Evolutionary conservation across 2,113 vertebrate genomes (phyloP).

Genomic region (Dendrocopos noguchii): DNA sequence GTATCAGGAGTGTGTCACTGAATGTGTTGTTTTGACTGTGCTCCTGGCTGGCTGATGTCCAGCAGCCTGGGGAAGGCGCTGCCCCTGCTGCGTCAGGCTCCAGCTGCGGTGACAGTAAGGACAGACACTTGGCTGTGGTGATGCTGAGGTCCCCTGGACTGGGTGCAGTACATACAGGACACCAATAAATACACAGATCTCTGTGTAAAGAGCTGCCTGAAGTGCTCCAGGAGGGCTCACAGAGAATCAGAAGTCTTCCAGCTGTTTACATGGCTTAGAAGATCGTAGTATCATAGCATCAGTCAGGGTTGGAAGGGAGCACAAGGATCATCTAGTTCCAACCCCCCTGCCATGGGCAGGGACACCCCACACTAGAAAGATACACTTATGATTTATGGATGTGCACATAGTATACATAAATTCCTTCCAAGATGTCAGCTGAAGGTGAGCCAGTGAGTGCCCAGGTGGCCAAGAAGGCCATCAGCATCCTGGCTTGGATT

Average conservation of each 20-base stretch:
- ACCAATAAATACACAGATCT: not conserved
- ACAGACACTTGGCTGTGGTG: not conserved
- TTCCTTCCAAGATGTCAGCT: not conserved
- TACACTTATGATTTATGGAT: fast-evolving
- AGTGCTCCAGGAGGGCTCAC: not conserved
- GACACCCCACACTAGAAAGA: not conserved
- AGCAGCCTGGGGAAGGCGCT: not conserved
- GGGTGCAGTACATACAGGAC: fast-evolving
- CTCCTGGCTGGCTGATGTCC: not conserved
- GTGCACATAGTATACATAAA: not conserved
- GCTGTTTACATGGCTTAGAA: not conserved
- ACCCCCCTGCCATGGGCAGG: too few relatives aligned
- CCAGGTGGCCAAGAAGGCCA: not conserved
- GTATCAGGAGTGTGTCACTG: not conserved
- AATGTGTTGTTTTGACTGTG: not conserved
- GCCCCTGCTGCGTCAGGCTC: not conserved
- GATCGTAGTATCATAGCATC: too few relatives aligned
- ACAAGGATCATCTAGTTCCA: too few relatives aligned
- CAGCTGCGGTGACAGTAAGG: not conserved
- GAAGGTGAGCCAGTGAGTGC: not conserved
- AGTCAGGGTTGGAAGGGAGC: too few relatives aligned
- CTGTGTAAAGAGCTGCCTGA: not conserved
- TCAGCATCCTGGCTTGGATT: not conserved
- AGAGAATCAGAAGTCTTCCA: not conserved
- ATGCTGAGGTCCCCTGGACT: fast-evolving